Base-by-base conservation (phyloP, 2,113 vertebrate species). In the Erpornis zantholeuca region DNA sequence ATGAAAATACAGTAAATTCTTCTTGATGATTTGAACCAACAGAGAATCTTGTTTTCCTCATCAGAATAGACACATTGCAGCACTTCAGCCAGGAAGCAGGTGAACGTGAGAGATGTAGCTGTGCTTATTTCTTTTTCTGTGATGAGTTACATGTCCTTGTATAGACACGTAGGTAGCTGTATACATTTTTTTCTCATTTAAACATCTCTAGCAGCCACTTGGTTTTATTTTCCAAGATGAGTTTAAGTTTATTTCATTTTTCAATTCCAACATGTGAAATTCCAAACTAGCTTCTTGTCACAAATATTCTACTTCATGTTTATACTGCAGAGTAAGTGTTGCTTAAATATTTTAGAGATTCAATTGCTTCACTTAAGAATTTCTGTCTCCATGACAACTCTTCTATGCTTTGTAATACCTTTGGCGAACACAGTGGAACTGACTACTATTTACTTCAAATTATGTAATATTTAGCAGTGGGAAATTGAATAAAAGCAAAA, bases 351-450 rank as follows among this genome's bases (percentile, higher is more conserved):
- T 96, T 95, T 94, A 94, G 80, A 40, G 78, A 97, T 82, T 93
- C 6, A 4, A 0, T 82, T 59, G 44, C 90, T 90, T 95, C 75
- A 47, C 89, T 82, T 91, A 66, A 63, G 88, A 86, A 94, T 96
- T 93, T 84, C 86, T 84, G 82, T 97, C 91, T 94, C 96, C 96
- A 97, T 97, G 94, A 81, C 97, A 97, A 97, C 96, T n/a, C 20
- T 81, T 86, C 82, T 96, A 68, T 91, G 69, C 88, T 94, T 92
- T 91, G 71, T 90, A 85, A 91, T 96, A 85, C 83, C 90, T 97
- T 90, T 79, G 49, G 79, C 2, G 1, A 95, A 73, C 70, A 72
- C 12, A 4, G 49, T 69, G 42, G 64, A 92, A 76, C 81, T 45
- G 86, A 53, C 64, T 83, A 17, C 53, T 92, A 88, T 90, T 86